Base-by-base conservation (phyloP, 2,797 vertebrate genomes). In the Lophius americanus region DNA sequence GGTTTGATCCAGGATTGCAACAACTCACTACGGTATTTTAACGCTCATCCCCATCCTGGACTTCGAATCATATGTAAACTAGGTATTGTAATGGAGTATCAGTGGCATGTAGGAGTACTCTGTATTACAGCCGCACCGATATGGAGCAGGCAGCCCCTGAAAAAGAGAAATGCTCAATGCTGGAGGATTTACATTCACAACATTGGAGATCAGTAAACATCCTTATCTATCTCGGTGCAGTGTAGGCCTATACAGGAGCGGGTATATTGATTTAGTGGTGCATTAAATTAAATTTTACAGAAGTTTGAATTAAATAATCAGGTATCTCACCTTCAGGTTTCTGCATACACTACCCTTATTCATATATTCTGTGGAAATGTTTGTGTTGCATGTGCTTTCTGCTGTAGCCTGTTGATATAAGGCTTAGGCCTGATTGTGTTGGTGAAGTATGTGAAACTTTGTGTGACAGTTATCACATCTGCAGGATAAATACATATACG, bases 391-490 rank as follows among this genome's bases (percentile, higher is more conserved):
- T 8, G 36, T 23, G 51, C 51, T 43, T 51, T 7, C 13, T 4
- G n/a, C 57, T 3, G 43, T 46, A 23, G 46, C 2, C 9, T 46
- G 58, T 57, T 57, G 49, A 54, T 58, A 33, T 4, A 23, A 39
- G n/a, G 42, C n/a, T 35, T 3, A 7, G 51, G 47, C 60, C 48
- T 46, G 5, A 56, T 59, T 64, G 49, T 68, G 59, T 51, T 61
- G 42, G 49, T 38, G 59, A 73, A 82, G 71, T 78, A 43, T 78
- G 14, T 44, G 7, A 86, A 91, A 90, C 85, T 89, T 91, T 85
- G 74, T 58, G 58, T 50, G 60, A 43, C 72, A 54, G 55, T 60
- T 37, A 75, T 73, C 68, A 73, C 63, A 81, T 66, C 78, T 65
- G 61, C 64, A 69, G 77, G 70, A 51, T 9, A 51, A 23, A 51